phyloP scores from a whole-genome alignment of 2,888 invertebrate genomes.

The Caprella mutica region DNA sequence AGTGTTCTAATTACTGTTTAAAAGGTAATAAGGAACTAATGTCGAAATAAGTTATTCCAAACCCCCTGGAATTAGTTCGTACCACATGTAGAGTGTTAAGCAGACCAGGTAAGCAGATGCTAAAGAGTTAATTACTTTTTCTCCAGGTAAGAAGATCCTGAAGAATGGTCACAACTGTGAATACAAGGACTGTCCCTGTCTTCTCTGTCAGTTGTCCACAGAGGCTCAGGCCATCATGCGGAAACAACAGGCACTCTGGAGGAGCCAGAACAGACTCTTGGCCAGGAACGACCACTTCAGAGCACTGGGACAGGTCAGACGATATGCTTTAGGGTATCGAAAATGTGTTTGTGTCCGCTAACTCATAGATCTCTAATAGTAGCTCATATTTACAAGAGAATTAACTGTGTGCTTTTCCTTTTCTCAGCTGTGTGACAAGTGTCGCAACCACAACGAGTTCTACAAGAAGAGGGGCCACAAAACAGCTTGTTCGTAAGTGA shows the following conservation, averaged over 20 bases:
- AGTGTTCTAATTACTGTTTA: too few species aligned
- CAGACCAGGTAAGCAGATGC: too few species aligned
- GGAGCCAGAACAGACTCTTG: constrained; percentile 15
- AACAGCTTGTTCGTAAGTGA: constrained; percentile 15
- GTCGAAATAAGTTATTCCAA: neutral
- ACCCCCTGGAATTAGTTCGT: too few species aligned
- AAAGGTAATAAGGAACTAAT: too few species aligned
- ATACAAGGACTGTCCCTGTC: constrained; percentile 20
- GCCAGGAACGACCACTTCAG: constrained; percentile 4
- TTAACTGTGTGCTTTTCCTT: neutral
- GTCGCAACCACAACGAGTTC: constrained; percentile 27
- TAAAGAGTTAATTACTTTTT: too few species aligned
- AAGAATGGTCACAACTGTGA: constrained; percentile 12
- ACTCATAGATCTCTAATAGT: neutral
- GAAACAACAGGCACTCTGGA: constrained; percentile 30
- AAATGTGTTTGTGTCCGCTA: neutral
- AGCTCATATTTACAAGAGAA: neutral
- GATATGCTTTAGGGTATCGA: neutral
- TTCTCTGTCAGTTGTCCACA: constrained; percentile 23
- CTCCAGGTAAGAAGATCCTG: too few species aligned
- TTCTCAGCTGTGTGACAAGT: constrained; percentile 26
- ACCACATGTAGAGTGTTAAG: too few species aligned
- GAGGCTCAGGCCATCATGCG: constrained; percentile 22
- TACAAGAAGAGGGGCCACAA: constrained; percentile 24
- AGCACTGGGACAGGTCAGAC: neutral